Evolutionary conservation across 2,113 vertebrate species (phyloP).

Genomic region (Piprites chloris): DNA sequence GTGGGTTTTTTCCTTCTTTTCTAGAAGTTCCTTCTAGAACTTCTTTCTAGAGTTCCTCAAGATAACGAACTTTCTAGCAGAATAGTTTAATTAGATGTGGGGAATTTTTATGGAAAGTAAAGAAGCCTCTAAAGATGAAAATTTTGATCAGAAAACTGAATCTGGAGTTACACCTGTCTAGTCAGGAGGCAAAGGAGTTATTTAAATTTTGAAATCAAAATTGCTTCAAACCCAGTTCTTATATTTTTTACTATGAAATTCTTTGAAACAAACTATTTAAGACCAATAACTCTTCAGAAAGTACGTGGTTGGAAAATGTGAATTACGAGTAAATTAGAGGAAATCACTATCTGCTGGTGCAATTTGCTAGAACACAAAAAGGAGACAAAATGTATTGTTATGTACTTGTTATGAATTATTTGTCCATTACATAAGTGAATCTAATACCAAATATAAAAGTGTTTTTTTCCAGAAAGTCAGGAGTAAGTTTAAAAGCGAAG

Average conservation of each 20-base stretch:
- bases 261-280: neutral
- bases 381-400: neutral
- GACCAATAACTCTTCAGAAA: slow-evolving; percentile 2
- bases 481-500: neutral
- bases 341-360: slow-evolving; percentile 36
- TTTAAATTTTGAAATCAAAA: neutral
- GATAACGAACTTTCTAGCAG: neutral
- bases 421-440: neutral
- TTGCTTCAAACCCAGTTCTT: neutral
- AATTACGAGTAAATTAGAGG: slow-evolving; percentile 50
- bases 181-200: neutral
- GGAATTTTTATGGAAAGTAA: neutral
- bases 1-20: neutral
- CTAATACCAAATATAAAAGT: neutral
- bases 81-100: neutral
- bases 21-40: too few species aligned
- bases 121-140: neutral
- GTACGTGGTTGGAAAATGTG: neutral
- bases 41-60: neutral
- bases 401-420: slow-evolving; percentile 48
- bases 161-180: neutral
- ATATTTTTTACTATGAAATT: neutral
- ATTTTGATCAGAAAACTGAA: neutral
- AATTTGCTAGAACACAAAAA: slow-evolving; percentile 39
- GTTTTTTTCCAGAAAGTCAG: neutral